These are phyloP conservation scores for Cryptocephalus moraei DNA, from an alignment of 2,888 invertebrate genomes.

Conservation along the genomic window DNA sequence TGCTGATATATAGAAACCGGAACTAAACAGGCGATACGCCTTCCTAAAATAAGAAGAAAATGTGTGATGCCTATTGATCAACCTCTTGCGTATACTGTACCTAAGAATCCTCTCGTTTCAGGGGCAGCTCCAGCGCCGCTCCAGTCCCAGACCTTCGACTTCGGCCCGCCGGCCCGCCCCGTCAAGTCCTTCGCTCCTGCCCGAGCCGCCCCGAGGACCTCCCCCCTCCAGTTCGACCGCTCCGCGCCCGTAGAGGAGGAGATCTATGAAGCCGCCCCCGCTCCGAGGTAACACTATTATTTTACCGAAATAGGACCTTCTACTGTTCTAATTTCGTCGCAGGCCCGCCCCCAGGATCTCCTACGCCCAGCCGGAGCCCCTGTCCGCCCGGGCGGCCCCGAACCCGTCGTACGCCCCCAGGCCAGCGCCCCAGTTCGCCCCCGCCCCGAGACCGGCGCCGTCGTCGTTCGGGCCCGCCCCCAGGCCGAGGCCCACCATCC, in stretches of 20 bases:
- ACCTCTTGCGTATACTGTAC: too few relatives aligned
- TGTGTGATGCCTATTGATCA: too few relatives aligned
- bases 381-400: slow-evolving; percentile 12
- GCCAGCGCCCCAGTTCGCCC: slow-evolving; percentile 24
- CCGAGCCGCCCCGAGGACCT: slow-evolving; percentile 22
- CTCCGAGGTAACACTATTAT: slow-evolving; percentile 12
- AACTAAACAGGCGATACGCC: too few relatives aligned
- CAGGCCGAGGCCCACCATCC: slow-evolving; percentile 24
- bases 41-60: too few relatives aligned
- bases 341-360: slow-evolving; percentile 20
- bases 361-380: slow-evolving; percentile 25
- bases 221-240: slow-evolving; percentile 27
- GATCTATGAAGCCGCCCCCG: slow-evolving; percentile 19
- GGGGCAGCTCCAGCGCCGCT: slow-evolving; percentile 17
- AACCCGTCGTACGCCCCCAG: slow-evolving; percentile 20
- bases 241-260: slow-evolving; percentile 28
- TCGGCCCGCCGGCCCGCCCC: slow-evolving; percentile 28
- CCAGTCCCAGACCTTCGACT: slow-evolving; percentile 23
- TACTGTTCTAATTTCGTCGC: slow-evolving; percentile 9
- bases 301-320: too few relatives aligned
- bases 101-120: neutral
- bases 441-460: slow-evolving; percentile 23
- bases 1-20: too few relatives aligned
- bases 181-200: slow-evolving; percentile 25
- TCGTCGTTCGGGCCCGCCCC: slow-evolving; percentile 18